Base-by-base conservation (phyloP, 2,888 invertebrate species). In the Charanyca ferruginea region DNA sequence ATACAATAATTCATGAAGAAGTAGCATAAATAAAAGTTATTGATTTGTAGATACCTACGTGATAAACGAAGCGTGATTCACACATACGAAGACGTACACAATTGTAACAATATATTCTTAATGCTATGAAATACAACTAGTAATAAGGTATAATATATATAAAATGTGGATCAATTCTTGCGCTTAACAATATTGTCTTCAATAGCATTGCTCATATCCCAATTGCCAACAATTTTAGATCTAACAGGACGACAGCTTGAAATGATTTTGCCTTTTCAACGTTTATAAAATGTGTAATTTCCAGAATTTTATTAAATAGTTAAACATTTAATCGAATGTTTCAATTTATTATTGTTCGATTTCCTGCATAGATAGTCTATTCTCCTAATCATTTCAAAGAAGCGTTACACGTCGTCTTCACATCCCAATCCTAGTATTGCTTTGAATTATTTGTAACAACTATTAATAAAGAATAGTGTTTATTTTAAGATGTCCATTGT, bases 171-270 rank as follows among this genome's bases (percentile, higher is more conserved):
- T 91, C 89, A 93, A 89, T 87, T 89, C 87, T 93, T 93, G 93
- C 90, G 83, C 91, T 90, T 90, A 95, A 94, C 94, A 95, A 94
- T 95, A 95, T 95, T 95, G 95, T 95, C 95, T 91, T 93, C 85
- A 86, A 89, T 94, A 93, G 89, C 93, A 93, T 93, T 93, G 91
- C 93, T 93, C 90, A 87, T 85, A 87, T 89, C 80, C 87, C 83
- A 86, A 85, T 83, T 84, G 80, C 86, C 85, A 89, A 88, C 81
- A 87, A 87, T 79, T 85, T 78, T 79, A 84, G 83, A 80, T 85
- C 79, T 81, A 84, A 84, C 65, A 82, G 66, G 72, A 79, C 72
- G 79, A 72, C 73, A 49, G 67, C 61, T 45, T 66, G 72, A 69
- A 73, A 74, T 66, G 55, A 66, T 65, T 63, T 48, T 71, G 65